Evolutionary conservation across 2,888 invertebrate genomes (phyloP).

Genomic region (Ophonus ardosiacus): DNA sequence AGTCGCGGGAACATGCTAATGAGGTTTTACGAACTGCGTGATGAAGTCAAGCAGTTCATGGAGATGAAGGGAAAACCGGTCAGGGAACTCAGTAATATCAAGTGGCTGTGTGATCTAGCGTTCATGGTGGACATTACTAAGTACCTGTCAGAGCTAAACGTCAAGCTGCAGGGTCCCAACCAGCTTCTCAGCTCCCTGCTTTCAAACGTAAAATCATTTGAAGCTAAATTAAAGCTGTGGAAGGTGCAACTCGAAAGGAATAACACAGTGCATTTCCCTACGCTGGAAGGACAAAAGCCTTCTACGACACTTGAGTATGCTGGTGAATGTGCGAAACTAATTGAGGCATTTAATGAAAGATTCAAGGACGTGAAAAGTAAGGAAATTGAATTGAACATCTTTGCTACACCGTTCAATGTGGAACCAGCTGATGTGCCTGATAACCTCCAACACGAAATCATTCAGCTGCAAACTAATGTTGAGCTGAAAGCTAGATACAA

Average conservation of each 20-base stretch:
- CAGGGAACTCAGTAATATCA: conserved; percentile 22
- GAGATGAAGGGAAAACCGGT: conserved; percentile 24
- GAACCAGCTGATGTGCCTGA: conserved; percentile 6
- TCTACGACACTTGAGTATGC: no score
- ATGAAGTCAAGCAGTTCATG: conserved; percentile 43
- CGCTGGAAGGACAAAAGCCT: conserved; percentile 23
- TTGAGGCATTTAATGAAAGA: conserved; percentile 38
- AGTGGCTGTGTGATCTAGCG: conserved; percentile 38
- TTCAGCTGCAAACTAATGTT: conserved; percentile 52
- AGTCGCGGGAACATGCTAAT: conserved; percentile 52
- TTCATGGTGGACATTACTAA: conserved; percentile 42
- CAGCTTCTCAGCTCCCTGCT: conserved; percentile 48
- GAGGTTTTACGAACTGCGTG: conserved; percentile 23
- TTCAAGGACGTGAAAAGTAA: conserved; percentile 36
- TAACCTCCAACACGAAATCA: conserved; percentile 45
- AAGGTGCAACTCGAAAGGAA: conserved; percentile 33
- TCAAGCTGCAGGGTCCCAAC: conserved; percentile 53
- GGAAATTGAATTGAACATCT: conserved; percentile 49
- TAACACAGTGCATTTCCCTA: conserved; percentile 40
- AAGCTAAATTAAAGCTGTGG: conserved; percentile 42
- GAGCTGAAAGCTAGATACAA: conserved; percentile 24
- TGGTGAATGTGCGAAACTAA: conserved; percentile 7
- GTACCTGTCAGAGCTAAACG: conserved; percentile 44
- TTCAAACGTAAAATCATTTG: conserved; percentile 48
- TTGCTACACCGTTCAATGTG: conserved; percentile 20